phyloP scores from a whole-genome alignment of 2,113 vertebrate genomes.

The Leucoraja erinaceus region DNA sequence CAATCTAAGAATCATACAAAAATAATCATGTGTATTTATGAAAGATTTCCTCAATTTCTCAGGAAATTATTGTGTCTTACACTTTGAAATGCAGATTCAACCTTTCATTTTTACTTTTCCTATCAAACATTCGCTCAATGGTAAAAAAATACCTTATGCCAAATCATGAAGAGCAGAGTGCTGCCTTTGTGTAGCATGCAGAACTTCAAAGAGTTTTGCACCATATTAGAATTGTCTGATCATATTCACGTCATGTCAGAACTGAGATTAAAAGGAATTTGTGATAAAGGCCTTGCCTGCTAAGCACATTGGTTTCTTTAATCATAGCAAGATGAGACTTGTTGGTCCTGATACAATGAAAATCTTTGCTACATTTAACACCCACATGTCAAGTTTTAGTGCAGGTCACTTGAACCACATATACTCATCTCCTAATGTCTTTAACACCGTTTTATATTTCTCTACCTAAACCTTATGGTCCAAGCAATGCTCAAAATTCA shows the following conservation, averaged over 20 bases:
- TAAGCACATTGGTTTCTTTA: background rate
- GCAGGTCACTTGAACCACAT: background rate
- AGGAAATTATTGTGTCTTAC: background rate
- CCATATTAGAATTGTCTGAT: background rate
- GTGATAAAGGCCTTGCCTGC: background rate
- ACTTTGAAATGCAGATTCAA: constrained; percentile 27
- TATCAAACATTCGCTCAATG: background rate
- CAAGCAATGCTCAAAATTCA: background rate
- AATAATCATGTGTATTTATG: background rate
- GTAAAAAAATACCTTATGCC: background rate
- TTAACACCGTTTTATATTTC: constrained; percentile 3
- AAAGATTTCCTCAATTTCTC: background rate
- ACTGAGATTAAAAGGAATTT: constrained; percentile 9
- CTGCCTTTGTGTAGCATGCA: background rate
- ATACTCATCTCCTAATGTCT: background rate
- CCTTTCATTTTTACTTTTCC: background rate
- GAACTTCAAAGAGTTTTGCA: constrained; percentile 14
- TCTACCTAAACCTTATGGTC: background rate
- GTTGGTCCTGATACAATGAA: background rate
- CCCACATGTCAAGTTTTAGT: background rate
- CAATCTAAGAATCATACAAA: background rate
- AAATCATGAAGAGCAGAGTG: background rate
- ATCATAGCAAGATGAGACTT: background rate
- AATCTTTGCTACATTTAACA: background rate
- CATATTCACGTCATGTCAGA: background rate